Base-by-base conservation (phyloP, 2,888 invertebrate species). In the Cosmopolites sordidus region DNA sequence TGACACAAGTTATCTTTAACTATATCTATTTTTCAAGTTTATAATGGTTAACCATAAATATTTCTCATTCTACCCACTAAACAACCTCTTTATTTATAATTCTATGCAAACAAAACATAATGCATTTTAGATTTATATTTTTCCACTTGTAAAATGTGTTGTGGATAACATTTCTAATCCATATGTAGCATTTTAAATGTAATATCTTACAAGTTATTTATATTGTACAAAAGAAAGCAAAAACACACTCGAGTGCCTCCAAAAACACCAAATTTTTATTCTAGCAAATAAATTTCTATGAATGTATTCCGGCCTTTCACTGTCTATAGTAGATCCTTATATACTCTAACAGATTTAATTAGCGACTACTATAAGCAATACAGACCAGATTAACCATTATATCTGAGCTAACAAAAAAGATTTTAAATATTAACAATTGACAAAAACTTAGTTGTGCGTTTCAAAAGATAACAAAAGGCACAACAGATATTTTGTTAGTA, bases 391-490 rank as follows among this genome's bases (percentile, higher is more conserved):
- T 5, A 5, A 22, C 22, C 3, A 22, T 22, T 22, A 8, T 3
- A 22, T 5, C 22, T 22, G 3, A 5, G 8, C 4, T n/a, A 33
- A 33, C 33, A 33, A 33, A 33, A 12, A 5, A 33, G 3, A n/a
- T 33, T 33, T 33, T 33, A 33, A 27, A 33, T n/a, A 33, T 33
- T 33, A 33, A 33, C 33, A 60, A 58, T 53, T 41, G 37, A 37
- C 48, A 48, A 60, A 62, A 60, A 58, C 48, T 60, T 61, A 66
- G 66, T 62, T 71, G 71, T 69, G 71, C 70, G 71, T 69, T 61
- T 64, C 64, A 65, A 61, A 66, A 67, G 65, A 56, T 52, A 40
- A 39, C 33, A 66, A 67, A 69, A 71, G 71, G 71, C 71, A 70
- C 71, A 70, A 71, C 69, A 66, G 18, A 66, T n/a, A n/a, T n/a